Evolutionary conservation across 2,888 invertebrate genomes (phyloP).

Genomic region (Entomobrya proxima): DNA sequence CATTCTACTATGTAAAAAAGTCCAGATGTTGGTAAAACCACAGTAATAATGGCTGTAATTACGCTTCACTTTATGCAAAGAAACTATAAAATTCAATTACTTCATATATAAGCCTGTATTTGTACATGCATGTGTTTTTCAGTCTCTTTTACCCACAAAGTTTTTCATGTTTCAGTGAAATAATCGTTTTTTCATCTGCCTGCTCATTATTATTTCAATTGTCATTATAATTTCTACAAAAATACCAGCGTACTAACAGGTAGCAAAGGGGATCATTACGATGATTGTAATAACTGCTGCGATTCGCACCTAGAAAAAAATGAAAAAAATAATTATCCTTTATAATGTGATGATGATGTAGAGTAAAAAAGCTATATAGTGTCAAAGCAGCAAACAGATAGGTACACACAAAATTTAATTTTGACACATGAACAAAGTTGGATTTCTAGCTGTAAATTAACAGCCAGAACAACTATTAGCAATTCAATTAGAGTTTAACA

Average conservation of each 20-base stretch:
- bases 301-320: constrained; percentile 15
- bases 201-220: constrained; percentile 45
- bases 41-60: constrained; percentile 63
- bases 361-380: background rate
- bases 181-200: constrained; percentile 19
- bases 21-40: constrained; percentile 63
- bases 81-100: background rate
- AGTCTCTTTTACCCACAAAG: background rate
- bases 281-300: background rate
- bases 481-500: constrained; percentile 24
- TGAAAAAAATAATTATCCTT: background rate
- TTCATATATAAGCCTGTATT: background rate
- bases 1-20: background rate
- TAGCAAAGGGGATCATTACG: background rate
- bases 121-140: background rate
- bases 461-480: constrained; percentile 34
- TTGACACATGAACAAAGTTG: background rate
- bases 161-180: constrained; percentile 41
- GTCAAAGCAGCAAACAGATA: background rate
- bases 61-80: background rate
- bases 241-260: background rate
- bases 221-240: constrained; percentile 9
- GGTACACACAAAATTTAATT: background rate
- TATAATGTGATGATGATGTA: background rate
- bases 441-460: constrained; percentile 37